Evolutionary conservation across 2,888 invertebrate species (phyloP).

Genomic region (Odiellus spinosus): DNA sequence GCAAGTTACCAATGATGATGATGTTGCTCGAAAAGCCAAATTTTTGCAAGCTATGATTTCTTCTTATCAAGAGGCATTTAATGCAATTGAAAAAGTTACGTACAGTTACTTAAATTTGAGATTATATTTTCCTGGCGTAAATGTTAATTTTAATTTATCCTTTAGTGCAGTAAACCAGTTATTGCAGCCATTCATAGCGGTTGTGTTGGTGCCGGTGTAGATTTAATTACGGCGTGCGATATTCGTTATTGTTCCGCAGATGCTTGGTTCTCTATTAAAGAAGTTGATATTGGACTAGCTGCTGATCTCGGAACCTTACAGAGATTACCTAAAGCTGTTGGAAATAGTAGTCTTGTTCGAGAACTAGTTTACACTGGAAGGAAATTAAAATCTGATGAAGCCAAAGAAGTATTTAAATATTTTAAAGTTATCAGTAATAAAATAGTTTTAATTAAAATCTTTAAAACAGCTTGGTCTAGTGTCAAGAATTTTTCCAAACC

Average conservation of each 20-base stretch:
- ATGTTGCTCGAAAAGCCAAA: not conserved
- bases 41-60: not conserved
- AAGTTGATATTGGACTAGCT: constrained; percentile 62
- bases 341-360: constrained; percentile 66
- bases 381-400: constrained; percentile 63
- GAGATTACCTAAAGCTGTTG: constrained; percentile 74
- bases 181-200: constrained; percentile 69
- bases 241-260: constrained; percentile 79
- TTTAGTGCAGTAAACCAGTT: constrained; percentile 71
- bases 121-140: not conserved
- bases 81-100: not conserved
- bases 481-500: constrained; percentile 52
- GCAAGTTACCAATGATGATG: not conserved
- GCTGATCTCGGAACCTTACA: constrained; percentile 92
- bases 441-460: too few species aligned
- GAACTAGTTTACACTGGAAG: constrained; percentile 79
- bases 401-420: constrained; percentile 30
- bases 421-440: too few species aligned
- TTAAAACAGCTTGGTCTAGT: constrained; percentile 64
- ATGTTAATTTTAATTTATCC: constrained; percentile 4
- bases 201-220: constrained; percentile 82
- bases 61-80: not conserved
- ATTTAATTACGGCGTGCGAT: constrained; percentile 75
- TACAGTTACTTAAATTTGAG: too few species aligned
- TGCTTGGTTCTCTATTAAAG: constrained; percentile 76